These are phyloP conservation scores for Ochropleura plecta DNA, from an alignment of 2,888 invertebrate species.

Conservation along the genomic window DNA sequence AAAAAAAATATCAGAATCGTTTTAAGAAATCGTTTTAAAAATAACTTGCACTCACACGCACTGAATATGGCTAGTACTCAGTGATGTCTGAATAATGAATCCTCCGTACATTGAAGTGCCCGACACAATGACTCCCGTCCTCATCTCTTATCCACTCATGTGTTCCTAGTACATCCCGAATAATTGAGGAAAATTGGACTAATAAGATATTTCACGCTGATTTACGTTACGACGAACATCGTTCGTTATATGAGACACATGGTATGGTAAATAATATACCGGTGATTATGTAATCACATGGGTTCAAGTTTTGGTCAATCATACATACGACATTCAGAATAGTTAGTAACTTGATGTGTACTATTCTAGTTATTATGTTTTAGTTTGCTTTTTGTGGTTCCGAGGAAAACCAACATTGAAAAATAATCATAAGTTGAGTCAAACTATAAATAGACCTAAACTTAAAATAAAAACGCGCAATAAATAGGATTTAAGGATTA, in stretches of 20 bases:
- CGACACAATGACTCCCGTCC: constrained; percentile 50
- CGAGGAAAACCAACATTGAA: background rate
- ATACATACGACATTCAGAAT: background rate
- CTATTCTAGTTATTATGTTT: background rate
- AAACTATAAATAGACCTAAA: background rate
- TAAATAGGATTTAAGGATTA: too few relatives aligned
- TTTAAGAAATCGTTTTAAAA: constrained; percentile 9
- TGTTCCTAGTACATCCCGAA: constrained; percentile 21
- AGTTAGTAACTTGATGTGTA: background rate
- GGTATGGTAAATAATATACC: constrained; percentile 4
- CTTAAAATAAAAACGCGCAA: too few relatives aligned
- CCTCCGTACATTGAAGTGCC: constrained; percentile 26
- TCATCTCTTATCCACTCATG: constrained; percentile 42
- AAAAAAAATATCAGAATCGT: background rate
- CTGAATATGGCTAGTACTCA: constrained; percentile 1
- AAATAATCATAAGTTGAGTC: background rate
- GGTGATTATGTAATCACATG: background rate
- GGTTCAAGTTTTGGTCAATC: background rate
- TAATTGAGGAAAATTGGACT: constrained; percentile 47
- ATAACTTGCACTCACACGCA: background rate
- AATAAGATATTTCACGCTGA: constrained; percentile 41
- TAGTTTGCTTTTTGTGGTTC: background rate
- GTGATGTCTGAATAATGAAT: constrained; percentile 45
- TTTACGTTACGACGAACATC: constrained; percentile 17
- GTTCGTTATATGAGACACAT: background rate